A percentile compares a stretch with the other conserved stretches of the same genome.
Conservation (phyloP, 2,888 invertebrate genomes). For the Sminthurinus aureus region DNA sequence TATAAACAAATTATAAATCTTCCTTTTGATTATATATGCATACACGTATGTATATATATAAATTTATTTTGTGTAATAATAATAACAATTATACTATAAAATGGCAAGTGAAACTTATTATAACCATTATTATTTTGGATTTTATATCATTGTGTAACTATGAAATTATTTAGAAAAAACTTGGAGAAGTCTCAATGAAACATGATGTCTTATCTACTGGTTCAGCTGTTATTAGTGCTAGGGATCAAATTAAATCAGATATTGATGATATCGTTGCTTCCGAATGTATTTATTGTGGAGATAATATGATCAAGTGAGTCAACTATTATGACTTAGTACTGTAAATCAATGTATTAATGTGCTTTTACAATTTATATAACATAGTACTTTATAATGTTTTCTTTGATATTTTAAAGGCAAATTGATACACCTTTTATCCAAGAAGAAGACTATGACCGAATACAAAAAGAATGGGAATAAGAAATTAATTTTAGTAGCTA, state of each 20-base stretch:
- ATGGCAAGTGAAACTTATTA: constrained; percentile 8
- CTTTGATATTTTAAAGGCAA: constrained; percentile 66
- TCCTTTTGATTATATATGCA: too few relatives aligned
- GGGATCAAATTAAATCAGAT: constrained; percentile 77
- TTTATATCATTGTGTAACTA: neutral
- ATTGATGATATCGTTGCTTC: constrained; percentile 89
- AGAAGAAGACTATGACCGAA: constrained; percentile 80
- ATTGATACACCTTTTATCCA: constrained; percentile 90
- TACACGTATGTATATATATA: neutral
- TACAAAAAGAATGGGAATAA: constrained; percentile 86
- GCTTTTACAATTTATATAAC: too few relatives aligned
- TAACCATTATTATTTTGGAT: too few relatives aligned
- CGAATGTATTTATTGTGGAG: constrained; percentile 93
- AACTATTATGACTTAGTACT: neutral
- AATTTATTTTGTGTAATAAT: neutral
- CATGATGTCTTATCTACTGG: constrained; percentile 63
- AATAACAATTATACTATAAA: neutral
- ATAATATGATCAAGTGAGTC: constrained; percentile 79
- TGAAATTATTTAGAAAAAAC: constrained; percentile 50
- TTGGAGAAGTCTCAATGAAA: constrained; percentile 51
- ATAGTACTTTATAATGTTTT: too few relatives aligned
- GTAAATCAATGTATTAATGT: too few relatives aligned
- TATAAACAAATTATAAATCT: too few relatives aligned
- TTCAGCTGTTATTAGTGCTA: constrained; percentile 67
- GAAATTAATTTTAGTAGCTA: neutral